Evolutionary conservation across 1,140 invertebrate species (phyloP).

Genomic region (Charaxes varanes): DNA sequence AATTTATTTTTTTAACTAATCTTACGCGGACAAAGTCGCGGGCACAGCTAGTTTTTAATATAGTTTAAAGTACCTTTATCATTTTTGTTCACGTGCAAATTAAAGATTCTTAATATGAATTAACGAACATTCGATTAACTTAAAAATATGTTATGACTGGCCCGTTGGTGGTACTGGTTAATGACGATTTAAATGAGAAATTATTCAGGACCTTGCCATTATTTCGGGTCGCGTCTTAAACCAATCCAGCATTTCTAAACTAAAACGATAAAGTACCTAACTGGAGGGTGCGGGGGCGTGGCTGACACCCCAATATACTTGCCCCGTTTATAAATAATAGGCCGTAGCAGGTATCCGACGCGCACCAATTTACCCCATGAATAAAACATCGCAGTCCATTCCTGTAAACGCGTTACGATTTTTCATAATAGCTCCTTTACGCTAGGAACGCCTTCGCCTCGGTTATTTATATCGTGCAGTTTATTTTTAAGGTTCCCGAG

Average conservation of each 20-base stretch:
- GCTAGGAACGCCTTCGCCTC: constrained; percentile 33
- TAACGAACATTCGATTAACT: too few species aligned
- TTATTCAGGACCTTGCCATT: too few species aligned
- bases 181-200: too few species aligned
- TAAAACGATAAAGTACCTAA: neutral
- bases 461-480: constrained; percentile 41
- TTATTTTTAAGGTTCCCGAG: constrained; percentile 39
- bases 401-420: constrained; percentile 66
- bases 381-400: constrained; percentile 61
- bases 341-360: constrained; percentile 37
- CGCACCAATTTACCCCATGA: constrained; percentile 57
- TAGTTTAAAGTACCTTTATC: too few species aligned
- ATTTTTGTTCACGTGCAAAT: too few species aligned
- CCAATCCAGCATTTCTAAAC: neutral
- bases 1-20: too few species aligned
- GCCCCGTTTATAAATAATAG: constrained; percentile 37
- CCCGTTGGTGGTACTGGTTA: too few species aligned
- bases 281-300: constrained; percentile 20
- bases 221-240: too few species aligned
- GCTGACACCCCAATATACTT: constrained; percentile 18
- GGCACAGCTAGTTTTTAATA: too few species aligned
- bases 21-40: too few species aligned
- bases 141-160: too few species aligned
- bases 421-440: constrained; percentile 65
- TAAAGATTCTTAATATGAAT: too few species aligned